Base-by-base conservation (phyloP, 2,797 vertebrate genomes). In the Streptopelia turtur region DNA sequence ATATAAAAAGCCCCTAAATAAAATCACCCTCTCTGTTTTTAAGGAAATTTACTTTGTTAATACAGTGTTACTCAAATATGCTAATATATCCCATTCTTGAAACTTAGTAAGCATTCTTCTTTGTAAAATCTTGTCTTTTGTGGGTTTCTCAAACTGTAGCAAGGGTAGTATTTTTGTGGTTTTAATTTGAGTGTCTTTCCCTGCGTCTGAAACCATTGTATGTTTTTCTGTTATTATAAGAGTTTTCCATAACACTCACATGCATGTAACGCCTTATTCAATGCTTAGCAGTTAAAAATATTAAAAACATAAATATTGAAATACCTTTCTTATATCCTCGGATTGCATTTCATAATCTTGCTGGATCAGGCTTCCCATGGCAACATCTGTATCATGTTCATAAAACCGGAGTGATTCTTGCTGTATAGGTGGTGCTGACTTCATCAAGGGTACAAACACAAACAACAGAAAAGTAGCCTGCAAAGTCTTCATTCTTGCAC, bases 401-500 rank as follows among this genome's bases (percentile, higher is more conserved):
- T 94, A 94, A 87, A 74, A 84, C 56, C 22, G 68, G 53, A 78
- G 60, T 60, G 90, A 70, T 52, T 97, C 95, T 93, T 98, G 97
- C 85, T 95, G 97, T 71, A 84, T 56, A 91, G 97, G 97, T 93
- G 98, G 97, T 97, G 98, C 98, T 95, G 98, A 96, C 81, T 98
- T 95, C 76, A 98, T 97, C 97, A 98, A 98, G 69, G 98, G 98
- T 76, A 98, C 85, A 92, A 98, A 92, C 45, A 98, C 59, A 69
- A 97, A 95, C 69, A 98, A 96, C 83, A 99, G 96, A 93, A 98
- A 74, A 59, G 97, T 56, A 88, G 94, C 89, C 94, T 97, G 98
- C 97, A 98, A 97, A 96, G 85, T 96, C 98, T 98, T 98, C 98
- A 98, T 98, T 96, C 97, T 96, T 95, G 96, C 96, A 95, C 55